Base-by-base conservation (phyloP, 2,888 invertebrate genomes). In the Isotomurus palustris region DNA sequence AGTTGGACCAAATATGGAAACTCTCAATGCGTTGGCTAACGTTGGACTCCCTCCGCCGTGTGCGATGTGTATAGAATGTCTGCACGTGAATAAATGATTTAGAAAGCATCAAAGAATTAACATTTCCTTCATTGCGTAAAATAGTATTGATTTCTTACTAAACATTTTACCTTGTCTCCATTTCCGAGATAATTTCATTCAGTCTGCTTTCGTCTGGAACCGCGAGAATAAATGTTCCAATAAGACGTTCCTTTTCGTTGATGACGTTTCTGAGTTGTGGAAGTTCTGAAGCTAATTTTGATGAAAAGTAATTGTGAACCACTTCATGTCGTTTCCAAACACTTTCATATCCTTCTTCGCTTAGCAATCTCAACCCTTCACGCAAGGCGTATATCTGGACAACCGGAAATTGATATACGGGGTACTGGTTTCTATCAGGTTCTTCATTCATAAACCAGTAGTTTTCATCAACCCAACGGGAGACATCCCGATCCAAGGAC, bases 321-420 rank as follows among this genome's bases (percentile, higher is more conserved):
- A 77, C 75, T 8, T 79, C 76, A 73, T 93, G 92, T 2, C 88
- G 81, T 1, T 78, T 77, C 81, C 88, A 87, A 10, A 82, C 79
- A 3, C 78, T 78, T 55, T 81, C 81, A 10, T 91, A 76, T 0
- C 86, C 88, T 76, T 88, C 86, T 54, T 84, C 83, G 22, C 81
- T 82, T 2, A 90, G 74, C 66, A 84, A 80, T 1, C 86, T 82
- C 25, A 94, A 76, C 6, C 86, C 88, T 74, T 88, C 86, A 2
- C 92, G 81, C 5, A 94, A 75, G 0, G 86, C 88, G 76, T 88
- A 91, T 0, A 92, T 73, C 44, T 87, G 75, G 1, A 86, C 87
- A 0, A 90, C 81, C 12, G 86, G 85, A 6, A 41, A n/a, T n/a
- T n/a, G n/a, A n/a, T n/a, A n/a, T n/a, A 36, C 2, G 32, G 29